These are phyloP conservation scores for Poecilia latipinna DNA, from an alignment of 2,113 vertebrate species.

Conservation along the genomic window DNA sequence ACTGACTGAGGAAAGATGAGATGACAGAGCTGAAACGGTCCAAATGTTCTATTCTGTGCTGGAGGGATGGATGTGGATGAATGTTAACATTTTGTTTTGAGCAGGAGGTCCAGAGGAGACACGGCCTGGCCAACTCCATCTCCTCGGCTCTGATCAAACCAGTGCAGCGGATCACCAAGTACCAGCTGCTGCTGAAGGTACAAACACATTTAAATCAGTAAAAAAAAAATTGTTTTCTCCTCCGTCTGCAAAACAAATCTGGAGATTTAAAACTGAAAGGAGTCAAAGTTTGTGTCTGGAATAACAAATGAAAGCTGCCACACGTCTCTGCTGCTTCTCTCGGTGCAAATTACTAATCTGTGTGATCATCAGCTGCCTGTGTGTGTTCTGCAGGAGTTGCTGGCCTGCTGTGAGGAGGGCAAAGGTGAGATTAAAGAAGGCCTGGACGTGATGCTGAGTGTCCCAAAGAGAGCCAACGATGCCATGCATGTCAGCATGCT, in stretches of 20 bases:
- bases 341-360: too few species aligned
- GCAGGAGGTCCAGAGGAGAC: slow-evolving; percentile 96
- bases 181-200: slow-evolving; percentile 97
- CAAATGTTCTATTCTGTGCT: neutral
- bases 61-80: neutral
- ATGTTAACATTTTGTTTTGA: neutral
- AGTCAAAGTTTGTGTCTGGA: neutral
- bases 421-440: slow-evolving; percentile 99
- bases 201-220: neutral
- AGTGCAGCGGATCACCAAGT: slow-evolving; percentile 98
- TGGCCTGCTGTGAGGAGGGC: slow-evolving; percentile 97
- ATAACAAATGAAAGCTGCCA: neutral
- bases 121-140: slow-evolving; percentile 94
- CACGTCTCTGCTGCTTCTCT: too few species aligned
- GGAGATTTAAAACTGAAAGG: neutral
- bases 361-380: too few species aligned
- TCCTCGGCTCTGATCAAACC: slow-evolving; percentile 98
- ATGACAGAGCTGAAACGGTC: neutral
- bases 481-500: slow-evolving; percentile 99
- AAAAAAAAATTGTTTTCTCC: neutral
- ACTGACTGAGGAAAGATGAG: neutral
- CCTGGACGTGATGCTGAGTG: slow-evolving; percentile 98
- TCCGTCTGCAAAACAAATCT: neutral
- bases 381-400: slow-evolving; percentile 83
- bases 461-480: slow-evolving; percentile 97